phyloP scores from a whole-genome alignment of 2,113 vertebrate genomes.

The Himantopus leucocephalus region DNA sequence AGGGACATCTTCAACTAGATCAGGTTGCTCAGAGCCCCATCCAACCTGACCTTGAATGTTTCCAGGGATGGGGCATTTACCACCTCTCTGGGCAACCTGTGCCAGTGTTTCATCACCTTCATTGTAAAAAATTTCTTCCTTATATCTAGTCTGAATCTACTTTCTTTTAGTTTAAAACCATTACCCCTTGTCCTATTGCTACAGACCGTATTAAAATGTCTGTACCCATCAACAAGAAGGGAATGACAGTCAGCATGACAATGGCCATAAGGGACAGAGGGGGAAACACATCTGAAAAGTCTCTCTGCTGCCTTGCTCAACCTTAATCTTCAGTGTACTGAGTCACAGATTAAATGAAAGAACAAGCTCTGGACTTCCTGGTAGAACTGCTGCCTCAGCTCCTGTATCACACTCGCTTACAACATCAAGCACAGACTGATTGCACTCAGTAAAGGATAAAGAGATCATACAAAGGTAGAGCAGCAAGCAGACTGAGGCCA shows the following conservation, averaged over 20 bases:
- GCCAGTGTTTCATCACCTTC: background rate
- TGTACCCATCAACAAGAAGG: background rate
- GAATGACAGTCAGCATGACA: background rate
- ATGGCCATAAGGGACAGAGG: background rate
- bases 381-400: constrained; percentile 20
- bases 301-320: background rate
- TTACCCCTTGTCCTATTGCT: background rate
- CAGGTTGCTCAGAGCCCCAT: background rate
- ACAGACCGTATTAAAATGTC: background rate
- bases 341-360: background rate
- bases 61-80: background rate
- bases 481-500: background rate
- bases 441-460: background rate
- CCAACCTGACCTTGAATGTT: background rate
- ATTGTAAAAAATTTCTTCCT: background rate
- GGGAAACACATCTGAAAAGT: background rate
- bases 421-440: background rate
- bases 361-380: background rate
- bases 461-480: background rate
- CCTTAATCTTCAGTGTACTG: background rate
- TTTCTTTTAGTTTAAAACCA: background rate
- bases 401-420: background rate
- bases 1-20: background rate
- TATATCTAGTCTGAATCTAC: background rate
- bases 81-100: background rate